Percentiles rank a stretch among this genome's conserved stretches.
Conservation (phyloP, 2,797 vertebrate species). For the Clamator glandarius region DNA sequence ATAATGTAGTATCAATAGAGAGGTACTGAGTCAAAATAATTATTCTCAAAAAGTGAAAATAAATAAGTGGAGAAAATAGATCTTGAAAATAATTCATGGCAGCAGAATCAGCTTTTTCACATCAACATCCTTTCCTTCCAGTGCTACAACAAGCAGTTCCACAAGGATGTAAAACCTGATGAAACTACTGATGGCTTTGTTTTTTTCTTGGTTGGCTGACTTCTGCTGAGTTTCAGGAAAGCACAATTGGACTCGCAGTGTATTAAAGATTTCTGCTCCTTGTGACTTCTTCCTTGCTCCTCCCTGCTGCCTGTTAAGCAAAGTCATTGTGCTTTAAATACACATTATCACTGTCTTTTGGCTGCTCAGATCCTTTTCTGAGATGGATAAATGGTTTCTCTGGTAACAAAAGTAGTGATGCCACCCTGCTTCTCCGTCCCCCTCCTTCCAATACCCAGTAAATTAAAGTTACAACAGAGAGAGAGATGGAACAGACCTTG, state of each 20-base stretch:
- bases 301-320: neutral
- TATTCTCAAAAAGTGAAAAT: neutral
- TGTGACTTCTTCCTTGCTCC: neutral
- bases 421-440: neutral
- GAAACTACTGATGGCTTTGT: neutral
- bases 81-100: neutral
- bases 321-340: neutral
- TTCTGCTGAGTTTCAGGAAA: neutral
- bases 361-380: neutral
- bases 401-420: constrained; percentile 15
- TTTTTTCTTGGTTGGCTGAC: neutral
- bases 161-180: neutral
- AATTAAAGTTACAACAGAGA: constrained; percentile 16
- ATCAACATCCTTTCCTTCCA: neutral
- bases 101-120: neutral
- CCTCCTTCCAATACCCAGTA: neutral
- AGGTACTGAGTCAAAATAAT: neutral
- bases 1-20: neutral
- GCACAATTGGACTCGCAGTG: neutral
- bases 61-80: neutral
- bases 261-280: neutral
- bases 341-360: neutral
- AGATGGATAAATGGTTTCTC: neutral
- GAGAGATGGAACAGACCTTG: neutral
- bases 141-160: neutral